Evolutionary conservation across 2,888 invertebrate genomes (phyloP).

Genomic region (Gnatocerus cornutus): DNA sequence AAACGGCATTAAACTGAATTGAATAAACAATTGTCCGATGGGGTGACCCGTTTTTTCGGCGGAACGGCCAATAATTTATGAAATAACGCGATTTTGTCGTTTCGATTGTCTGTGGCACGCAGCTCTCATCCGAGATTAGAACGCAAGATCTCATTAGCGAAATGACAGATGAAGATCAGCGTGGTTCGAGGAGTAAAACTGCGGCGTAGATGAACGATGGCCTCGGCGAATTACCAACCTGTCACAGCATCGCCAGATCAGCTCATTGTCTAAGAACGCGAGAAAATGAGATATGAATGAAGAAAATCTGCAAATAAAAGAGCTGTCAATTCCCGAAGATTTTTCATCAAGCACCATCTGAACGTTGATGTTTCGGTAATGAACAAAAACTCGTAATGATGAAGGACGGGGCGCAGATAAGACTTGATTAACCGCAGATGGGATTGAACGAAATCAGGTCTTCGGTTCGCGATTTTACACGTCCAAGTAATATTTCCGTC

Average conservation of each 20-base stretch:
- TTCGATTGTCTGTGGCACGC: constrained; percentile 45
- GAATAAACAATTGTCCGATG: constrained; percentile 16
- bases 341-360: constrained; percentile 71
- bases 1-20: background rate
- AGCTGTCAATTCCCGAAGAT: constrained; percentile 71
- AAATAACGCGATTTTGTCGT: constrained; percentile 1
- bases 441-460: constrained; percentile 47
- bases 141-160: constrained; percentile 68
- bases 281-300: constrained; percentile 71
- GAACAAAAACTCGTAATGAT: constrained; percentile 71
- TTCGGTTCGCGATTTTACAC: constrained; percentile 5
- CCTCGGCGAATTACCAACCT: constrained; percentile 68
- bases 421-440: constrained; percentile 70
- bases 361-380: constrained; percentile 70
- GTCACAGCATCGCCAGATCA: constrained; percentile 65
- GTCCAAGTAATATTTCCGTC: constrained; percentile 45
- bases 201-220: constrained; percentile 69
- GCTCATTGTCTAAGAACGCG: constrained; percentile 67
- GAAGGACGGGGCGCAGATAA: constrained; percentile 67
- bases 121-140: constrained; percentile 61
- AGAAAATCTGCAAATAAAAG: constrained; percentile 71
- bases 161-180: constrained; percentile 69
- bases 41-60: background rate
- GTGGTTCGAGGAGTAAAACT: constrained; percentile 46
- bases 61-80: too few species aligned